Base-by-base conservation (phyloP, 2,113 vertebrate species). In the Dicentrarchus labrax region DNA sequence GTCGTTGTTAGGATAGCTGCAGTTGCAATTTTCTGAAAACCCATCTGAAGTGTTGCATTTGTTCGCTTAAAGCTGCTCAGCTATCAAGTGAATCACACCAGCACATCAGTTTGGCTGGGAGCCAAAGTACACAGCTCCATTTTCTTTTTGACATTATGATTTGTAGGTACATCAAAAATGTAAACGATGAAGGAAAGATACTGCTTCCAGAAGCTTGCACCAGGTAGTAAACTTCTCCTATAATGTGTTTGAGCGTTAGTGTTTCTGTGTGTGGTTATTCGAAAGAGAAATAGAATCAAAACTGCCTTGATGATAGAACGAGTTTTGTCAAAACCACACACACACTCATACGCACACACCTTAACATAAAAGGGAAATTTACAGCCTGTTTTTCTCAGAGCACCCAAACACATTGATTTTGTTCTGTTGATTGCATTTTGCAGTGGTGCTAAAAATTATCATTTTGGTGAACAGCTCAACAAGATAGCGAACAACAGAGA, bases 371-470 rank as follows among this genome's bases (percentile, higher is more conserved):
- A 56, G 12, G 9, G 1, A 66, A 30, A 45, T 68, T 48, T 38
- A 61, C 21, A 47, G 16, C 6, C 2, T 65, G 30, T 43, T 56
- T 73, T 71, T 22, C 19, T 36, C 8, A 5, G 5, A 38, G 38
- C 30, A 12, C 8, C n/a, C 53, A 41, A 47, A 64, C 78, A 70
- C 50, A 76, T 81, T 38, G 13, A 74, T 65, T 82, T 36, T 19
- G 38, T 45, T 47, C 41, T 48, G 57, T 36, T 54, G 56, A 75
- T 78, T 73, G 21, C 65, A 65, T 81, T 78, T 84, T 77, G 57
- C 38, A 59, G 65, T n/a, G 1, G 12, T 10, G 30, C 56, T 53
- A 68, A 56, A 83, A 81, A 51, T 22, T 3, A 59, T 70, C 12
- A 67, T 67, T 75, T 81, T 17, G 13, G 53, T 11, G 50, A 69